A percentile compares a stretch with the other conserved stretches of the same genome.
Conservation (phyloP, 2,797 vertebrate genomes). For the Mallotus villosus region DNA sequence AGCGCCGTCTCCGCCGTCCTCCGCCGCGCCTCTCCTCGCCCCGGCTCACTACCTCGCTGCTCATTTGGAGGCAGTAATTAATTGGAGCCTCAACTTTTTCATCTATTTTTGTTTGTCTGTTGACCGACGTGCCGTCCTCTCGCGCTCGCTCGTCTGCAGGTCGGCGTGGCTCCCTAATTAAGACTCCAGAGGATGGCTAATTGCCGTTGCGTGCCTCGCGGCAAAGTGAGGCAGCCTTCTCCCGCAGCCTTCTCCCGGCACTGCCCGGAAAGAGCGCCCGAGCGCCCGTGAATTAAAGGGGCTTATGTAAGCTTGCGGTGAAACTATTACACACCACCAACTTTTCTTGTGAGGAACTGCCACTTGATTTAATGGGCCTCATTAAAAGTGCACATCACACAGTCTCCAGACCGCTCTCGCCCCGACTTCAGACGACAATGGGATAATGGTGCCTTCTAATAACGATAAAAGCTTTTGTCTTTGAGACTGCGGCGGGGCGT, state of each 20-base stretch:
- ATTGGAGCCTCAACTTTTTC: slow-evolving; percentile 69
- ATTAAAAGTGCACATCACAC: slow-evolving; percentile 81
- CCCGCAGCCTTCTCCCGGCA: slow-evolving; percentile 69
- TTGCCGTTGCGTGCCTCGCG: slow-evolving; percentile 78
- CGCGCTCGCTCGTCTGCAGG: slow-evolving; percentile 70
- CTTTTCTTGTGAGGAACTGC: slow-evolving; percentile 75
- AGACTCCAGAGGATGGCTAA: slow-evolving; percentile 81
- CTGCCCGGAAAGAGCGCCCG: slow-evolving; percentile 68
- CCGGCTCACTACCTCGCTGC: slow-evolving; percentile 53
- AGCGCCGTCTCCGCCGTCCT: slow-evolving; percentile 24
- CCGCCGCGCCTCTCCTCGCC: slow-evolving; percentile 17
- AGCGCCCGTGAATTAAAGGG: slow-evolving; percentile 68
- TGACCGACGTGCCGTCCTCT: slow-evolving; percentile 77
- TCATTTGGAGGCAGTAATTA: slow-evolving; percentile 76
- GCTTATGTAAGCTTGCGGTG: slow-evolving; percentile 78
- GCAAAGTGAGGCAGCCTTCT: slow-evolving; percentile 71
- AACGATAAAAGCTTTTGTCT: slow-evolving; percentile 62
- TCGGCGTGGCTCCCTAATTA: slow-evolving; percentile 79
- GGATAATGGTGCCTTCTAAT: slow-evolving; percentile 63
- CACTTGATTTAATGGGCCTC: slow-evolving; percentile 80
- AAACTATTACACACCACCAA: slow-evolving; percentile 79
- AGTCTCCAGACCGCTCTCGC: slow-evolving; percentile 28
- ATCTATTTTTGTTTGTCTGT: slow-evolving; percentile 81
- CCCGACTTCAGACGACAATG: slow-evolving; percentile 61
- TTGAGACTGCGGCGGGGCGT: slow-evolving; percentile 56